Percentiles rank a stretch among this genome's conserved stretches.
Evolutionary conservation across 2,888 invertebrate genomes (phyloP).

Genomic region (Trichogramma evanescens): DNA sequence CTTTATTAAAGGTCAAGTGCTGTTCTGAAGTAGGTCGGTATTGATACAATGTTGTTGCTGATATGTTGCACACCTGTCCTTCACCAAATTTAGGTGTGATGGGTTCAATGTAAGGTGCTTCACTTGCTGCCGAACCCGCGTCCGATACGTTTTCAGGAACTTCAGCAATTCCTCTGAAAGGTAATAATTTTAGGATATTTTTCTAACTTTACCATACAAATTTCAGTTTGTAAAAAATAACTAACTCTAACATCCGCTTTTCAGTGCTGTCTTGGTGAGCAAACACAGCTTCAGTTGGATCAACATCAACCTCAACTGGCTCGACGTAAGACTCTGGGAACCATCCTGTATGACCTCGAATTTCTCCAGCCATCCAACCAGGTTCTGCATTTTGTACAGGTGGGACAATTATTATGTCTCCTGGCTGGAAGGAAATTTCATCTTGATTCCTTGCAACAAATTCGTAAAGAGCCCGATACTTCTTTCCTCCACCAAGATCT

Average conservation of each 20-base stretch:
- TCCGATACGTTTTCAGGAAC: constrained; percentile 58
- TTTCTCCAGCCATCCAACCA: constrained; percentile 93
- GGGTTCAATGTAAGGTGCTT: constrained; percentile 37
- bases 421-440: constrained; percentile 88
- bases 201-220: not conserved
- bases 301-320: constrained; percentile 52
- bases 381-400: constrained; percentile 83
- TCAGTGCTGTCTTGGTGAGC: constrained; percentile 41
- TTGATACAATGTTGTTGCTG: constrained; percentile 52
- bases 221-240: constrained; percentile 16
- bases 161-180: constrained; percentile 66
- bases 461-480: constrained; percentile 87
- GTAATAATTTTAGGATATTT: not conserved
- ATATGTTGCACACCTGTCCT: constrained; percentile 45
- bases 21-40: constrained; percentile 57
- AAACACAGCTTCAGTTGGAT: constrained; percentile 44
- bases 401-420: constrained; percentile 81
- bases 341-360: constrained; percentile 88
- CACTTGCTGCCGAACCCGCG: constrained; percentile 46
- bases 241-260: constrained; percentile 52
- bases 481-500: constrained; percentile 52
- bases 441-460: constrained; percentile 88
- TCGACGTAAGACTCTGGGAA: constrained; percentile 95
- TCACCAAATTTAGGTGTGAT: constrained; percentile 41
- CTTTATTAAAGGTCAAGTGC: constrained; percentile 57